Percentiles rank a stretch among this genome's conserved stretches.
Conservation (phyloP, 2,888 invertebrate genomes). For the Drosophila nr. perissopoda region DNA sequence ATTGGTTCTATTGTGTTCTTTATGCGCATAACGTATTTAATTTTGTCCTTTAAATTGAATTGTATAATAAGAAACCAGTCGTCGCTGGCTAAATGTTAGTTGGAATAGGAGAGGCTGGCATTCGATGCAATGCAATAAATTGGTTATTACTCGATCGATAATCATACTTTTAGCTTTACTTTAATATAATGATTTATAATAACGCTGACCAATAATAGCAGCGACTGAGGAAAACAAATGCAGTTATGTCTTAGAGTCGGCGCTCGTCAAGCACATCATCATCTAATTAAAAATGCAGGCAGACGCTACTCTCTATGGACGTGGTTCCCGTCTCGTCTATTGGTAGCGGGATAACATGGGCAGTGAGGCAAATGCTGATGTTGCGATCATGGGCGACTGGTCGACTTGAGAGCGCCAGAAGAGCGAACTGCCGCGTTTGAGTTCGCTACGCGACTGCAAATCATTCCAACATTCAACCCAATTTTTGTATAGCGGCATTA, state of each 20-base stretch:
- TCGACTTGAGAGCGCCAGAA: conserved; percentile 84
- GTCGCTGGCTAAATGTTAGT: conserved; percentile 9
- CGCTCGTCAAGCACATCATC: conserved; percentile 16
- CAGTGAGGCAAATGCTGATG: conserved; percentile 64
- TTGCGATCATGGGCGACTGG: conserved; percentile 21
- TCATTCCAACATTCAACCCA: conserved; percentile 95
- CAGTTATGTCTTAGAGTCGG: conserved; percentile 51
- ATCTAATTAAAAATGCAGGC: conserved; percentile 42
- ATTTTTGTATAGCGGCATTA: conserved; percentile 91
- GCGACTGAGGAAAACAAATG: conserved; percentile 59
- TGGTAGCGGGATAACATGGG: conserved; percentile 72
- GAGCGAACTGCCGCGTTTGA: conserved; percentile 94
- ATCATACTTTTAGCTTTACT: conserved; percentile 26
- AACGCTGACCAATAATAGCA: conserved; percentile 26
- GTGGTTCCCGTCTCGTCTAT: conserved; percentile 40
- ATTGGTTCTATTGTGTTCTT: not conserved
- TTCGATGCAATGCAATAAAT: conserved; percentile 13
- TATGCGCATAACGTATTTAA: conserved; percentile 21
- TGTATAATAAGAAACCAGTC: conserved; percentile 29
- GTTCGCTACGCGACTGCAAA: conserved; percentile 90
- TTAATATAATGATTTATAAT: conserved; percentile 36
- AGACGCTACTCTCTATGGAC: conserved; percentile 33
- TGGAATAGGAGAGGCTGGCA: conserved; percentile 1
- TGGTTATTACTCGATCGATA: conserved; percentile 21
- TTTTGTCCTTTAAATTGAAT: conserved; percentile 2